phyloP scores from a whole-genome alignment of 2,888 invertebrate genomes.

The Priocnemis perturbator region DNA sequence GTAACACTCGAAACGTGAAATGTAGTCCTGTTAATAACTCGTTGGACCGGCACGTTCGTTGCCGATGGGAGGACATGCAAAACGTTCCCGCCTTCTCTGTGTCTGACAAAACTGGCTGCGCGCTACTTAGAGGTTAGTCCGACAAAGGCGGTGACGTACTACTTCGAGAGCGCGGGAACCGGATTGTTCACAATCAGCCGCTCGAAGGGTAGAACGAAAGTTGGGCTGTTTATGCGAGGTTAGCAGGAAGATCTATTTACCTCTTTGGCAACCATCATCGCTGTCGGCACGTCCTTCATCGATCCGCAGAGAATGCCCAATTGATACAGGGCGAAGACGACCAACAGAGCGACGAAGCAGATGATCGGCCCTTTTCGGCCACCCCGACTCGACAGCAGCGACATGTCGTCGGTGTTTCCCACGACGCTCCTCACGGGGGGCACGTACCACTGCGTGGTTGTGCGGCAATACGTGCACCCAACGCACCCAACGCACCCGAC shows the following conservation, averaged over 20 bases:
- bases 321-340: constrained; percentile 73
- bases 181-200: no score
- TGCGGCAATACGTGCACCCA: not conserved
- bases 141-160: no score
- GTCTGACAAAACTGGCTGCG: no score
- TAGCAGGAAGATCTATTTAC: constrained; percentile 59
- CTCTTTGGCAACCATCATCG: constrained; percentile 75
- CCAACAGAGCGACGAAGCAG: constrained; percentile 72
- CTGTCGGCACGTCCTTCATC: constrained; percentile 62
- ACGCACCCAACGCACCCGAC: not conserved
- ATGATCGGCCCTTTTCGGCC: constrained; percentile 73
- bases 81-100: no score
- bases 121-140: no score
- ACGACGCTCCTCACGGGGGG: not conserved
- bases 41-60: no score
- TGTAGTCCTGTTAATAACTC: no score
- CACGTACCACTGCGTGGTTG: not conserved
- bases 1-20: no score
- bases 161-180: no score
- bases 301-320: constrained; percentile 74
- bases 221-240: no score
- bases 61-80: no score
- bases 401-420: constrained; percentile 60
- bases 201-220: no score
- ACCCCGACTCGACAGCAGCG: constrained; percentile 72